Base-by-base conservation (phyloP, 2,888 invertebrate species). In the Pandemis cinnamomeana region DNA sequence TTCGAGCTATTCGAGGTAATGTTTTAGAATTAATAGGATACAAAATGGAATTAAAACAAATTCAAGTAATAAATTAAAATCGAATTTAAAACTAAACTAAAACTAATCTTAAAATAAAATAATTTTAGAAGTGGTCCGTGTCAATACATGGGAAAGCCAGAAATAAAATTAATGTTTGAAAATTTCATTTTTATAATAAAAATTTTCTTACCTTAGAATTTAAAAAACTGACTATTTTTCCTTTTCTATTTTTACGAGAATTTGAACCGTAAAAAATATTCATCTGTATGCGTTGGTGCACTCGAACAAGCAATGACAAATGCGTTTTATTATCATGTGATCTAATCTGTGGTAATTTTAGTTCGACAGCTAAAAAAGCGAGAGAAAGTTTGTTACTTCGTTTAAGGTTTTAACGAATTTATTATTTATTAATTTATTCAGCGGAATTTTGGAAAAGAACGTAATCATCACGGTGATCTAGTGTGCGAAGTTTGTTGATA, bases 301-400 rank as follows among this genome's bases (percentile, higher is more conserved):
- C 8, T 51, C 61, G 44, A 64, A 69, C 58, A 36, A 41, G 42
- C 68, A 55, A 55, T 61, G 27, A 51, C 13, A 2, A n/a, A n/a
- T n/a, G 11, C 48, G 42, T 70, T 69, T 73, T 70, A 63, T 73
- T 73, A 73, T 73, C 73, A 73, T 73, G 69, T 70, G 73, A 73
- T 73, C 51, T 69, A 70, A 73, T 73, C 73, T 73, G 73, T 73
- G 73, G 73, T 73, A 61, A 71, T 71, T 67, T 71, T 53, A 69
- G 63, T 73, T 53, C 64, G 64, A 73, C 73, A 73, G 64, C 53
- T 55, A 73, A 70, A 73, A 70, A 73, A 73, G 69, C 69, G 60
- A 73, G 73, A 73, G 73, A 73, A 73, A 73, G 73, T 73, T 73
- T 73, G 72, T 73, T 73, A 70, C 60, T 73, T 66, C 58, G 55